Evolutionary conservation across 2,888 invertebrate genomes (phyloP).

Genomic region (Sarcophaga subvicina): DNA sequence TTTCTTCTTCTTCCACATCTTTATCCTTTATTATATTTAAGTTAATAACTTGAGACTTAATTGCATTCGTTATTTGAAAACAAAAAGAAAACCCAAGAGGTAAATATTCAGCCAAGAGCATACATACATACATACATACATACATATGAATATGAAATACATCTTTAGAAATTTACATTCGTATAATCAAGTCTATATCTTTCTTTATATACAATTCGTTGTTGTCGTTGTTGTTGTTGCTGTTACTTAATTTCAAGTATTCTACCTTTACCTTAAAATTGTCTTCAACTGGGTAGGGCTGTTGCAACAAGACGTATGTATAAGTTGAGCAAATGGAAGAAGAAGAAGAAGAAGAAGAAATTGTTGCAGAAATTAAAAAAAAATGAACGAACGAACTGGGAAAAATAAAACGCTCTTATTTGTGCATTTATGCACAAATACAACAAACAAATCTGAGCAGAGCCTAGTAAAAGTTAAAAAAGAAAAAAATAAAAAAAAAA

Average conservation of each 20-base stretch:
- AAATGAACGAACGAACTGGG: slow-evolving; percentile 34
- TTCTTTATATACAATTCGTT: slow-evolving; percentile 42
- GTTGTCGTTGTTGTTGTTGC: slow-evolving; percentile 23
- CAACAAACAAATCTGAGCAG: slow-evolving; percentile 42
- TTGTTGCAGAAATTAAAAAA: slow-evolving; percentile 18
- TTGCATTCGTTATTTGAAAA: slow-evolving; percentile 66
- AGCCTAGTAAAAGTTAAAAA: not conserved
- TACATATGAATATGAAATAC: not conserved
- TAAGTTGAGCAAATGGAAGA: not conserved
- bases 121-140: not conserved
- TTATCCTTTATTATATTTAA: slow-evolving; percentile 66
- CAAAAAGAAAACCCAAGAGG: slow-evolving; percentile 44
- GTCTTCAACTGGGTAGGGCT: slow-evolving; percentile 47
- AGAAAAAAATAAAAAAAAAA: slow-evolving; percentile 39
- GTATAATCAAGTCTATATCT: slow-evolving; percentile 37
- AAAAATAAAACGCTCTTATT: slow-evolving; percentile 61
- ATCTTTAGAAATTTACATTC: not conserved
- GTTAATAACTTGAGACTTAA: slow-evolving; percentile 70
- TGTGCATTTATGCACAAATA: slow-evolving; percentile 69
- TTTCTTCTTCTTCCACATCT: not conserved
- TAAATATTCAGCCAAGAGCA: slow-evolving; percentile 34
- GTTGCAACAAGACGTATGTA: not conserved
- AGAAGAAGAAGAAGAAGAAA: slow-evolving; percentile 20
- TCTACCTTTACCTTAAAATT: slow-evolving; percentile 61
- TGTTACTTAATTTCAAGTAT: slow-evolving; percentile 68